Evolutionary conservation across 64 coral and sea anemone species (phyloP).

Genomic region (Pocillopora verrucosa): DNA sequence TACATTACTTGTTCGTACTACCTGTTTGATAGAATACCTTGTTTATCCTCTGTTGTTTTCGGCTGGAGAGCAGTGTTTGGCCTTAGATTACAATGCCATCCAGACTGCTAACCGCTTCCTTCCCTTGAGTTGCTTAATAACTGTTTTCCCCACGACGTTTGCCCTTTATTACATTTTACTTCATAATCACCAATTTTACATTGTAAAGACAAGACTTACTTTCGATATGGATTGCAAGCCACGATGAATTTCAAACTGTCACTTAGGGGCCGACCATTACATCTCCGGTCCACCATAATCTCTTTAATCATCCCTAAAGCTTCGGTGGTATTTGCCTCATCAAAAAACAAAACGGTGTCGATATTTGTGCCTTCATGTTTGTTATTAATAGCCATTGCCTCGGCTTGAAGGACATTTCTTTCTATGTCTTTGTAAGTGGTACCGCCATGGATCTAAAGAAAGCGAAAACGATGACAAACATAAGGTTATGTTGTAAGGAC

Average conservation of each 20-base stretch:
- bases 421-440: conserved; percentile 67
- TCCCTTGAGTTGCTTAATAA: too few species aligned
- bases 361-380: not conserved
- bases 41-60: too few species aligned
- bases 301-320: conserved; percentile 76
- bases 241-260: conserved; percentile 66
- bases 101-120: too few species aligned
- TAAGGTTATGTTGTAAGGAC: too few species aligned
- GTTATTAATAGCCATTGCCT: conserved; percentile 45
- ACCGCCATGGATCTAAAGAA: conserved; percentile 63
- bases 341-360: conserved; percentile 76
- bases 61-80: too few species aligned
- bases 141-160: not conserved
- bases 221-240: conserved; percentile 81
- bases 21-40: too few species aligned
- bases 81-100: too few species aligned
- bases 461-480: not conserved
- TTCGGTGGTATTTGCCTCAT: conserved; percentile 76
- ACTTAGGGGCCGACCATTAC: conserved; percentile 48
- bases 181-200: not conserved
- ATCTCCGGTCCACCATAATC: conserved; percentile 73
- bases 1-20: too few species aligned
- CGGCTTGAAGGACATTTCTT: conserved; percentile 61
- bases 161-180: not conserved
- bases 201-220: not conserved